Evolutionary conservation across 2,888 invertebrate species (phyloP).

Genomic region (Mimas tiliae): DNA sequence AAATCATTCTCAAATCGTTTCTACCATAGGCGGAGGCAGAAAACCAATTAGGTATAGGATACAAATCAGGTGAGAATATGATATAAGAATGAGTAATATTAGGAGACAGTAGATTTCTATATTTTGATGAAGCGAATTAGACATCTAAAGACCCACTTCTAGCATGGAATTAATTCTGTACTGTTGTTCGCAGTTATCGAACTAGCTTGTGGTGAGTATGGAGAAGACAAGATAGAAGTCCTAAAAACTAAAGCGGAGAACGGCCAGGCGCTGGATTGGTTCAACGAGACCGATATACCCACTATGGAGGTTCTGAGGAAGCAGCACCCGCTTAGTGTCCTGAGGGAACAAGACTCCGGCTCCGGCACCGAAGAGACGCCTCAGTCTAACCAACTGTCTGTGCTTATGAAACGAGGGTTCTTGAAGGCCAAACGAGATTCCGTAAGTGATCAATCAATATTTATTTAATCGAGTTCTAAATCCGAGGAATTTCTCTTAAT

Average conservation of each 20-base stretch:
- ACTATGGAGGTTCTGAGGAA: slow-evolving; percentile 85
- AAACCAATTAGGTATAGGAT: too few relatives aligned
- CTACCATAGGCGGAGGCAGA: too few relatives aligned
- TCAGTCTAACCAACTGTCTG: slow-evolving; percentile 88
- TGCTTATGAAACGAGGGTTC: slow-evolving; percentile 89
- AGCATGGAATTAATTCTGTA: too few relatives aligned
- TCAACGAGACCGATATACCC: slow-evolving; percentile 85
- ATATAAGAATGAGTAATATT: too few relatives aligned
- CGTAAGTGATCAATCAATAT: slow-evolving; percentile 66
- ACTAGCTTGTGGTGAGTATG: slow-evolving; percentile 96
- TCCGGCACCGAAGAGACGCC: slow-evolving; percentile 88
- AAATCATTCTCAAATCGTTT: too few relatives aligned
- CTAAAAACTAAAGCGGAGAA: slow-evolving; percentile 89
- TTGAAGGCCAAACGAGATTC: slow-evolving; percentile 90
- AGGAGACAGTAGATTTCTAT: too few relatives aligned
- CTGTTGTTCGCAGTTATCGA: slow-evolving; percentile 90
- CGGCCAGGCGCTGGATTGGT: slow-evolving; percentile 88
- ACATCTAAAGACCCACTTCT: not conserved
- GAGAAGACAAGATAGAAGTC: slow-evolving; percentile 89
- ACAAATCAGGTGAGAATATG: too few relatives aligned
- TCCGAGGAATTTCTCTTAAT: too few relatives aligned
- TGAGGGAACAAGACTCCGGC: slow-evolving; percentile 68
- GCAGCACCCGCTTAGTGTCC: slow-evolving; percentile 79
- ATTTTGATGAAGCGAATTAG: too few relatives aligned
- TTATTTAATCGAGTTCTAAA: too few relatives aligned